Conservation (phyloP, 2,888 invertebrate genomes). For the Auanema freiburgensis region DNA sequence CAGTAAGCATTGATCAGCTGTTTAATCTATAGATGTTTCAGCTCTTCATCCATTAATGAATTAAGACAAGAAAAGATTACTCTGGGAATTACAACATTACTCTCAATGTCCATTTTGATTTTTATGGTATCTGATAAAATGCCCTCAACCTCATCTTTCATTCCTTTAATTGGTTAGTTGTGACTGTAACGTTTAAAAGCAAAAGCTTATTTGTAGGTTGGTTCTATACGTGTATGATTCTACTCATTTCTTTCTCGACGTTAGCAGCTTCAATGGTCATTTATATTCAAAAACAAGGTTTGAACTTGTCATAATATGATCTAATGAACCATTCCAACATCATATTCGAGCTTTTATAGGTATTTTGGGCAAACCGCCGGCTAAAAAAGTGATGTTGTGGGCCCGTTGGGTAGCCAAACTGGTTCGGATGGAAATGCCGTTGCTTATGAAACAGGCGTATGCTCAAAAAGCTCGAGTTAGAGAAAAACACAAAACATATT, state of each 20-base stretch:
- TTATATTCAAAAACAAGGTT: conserved; percentile 66
- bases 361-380: conserved; percentile 56
- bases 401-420: conserved; percentile 49
- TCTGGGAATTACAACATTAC: conserved; percentile 57
- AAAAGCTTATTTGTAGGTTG: conserved; percentile 65
- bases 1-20: too few species aligned
- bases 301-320: neutral
- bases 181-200: too few species aligned
- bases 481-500: neutral
- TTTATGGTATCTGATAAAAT: conserved; percentile 65
- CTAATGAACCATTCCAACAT: neutral
- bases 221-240: conserved; percentile 68
- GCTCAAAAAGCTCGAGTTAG: conserved; percentile 54
- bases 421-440: conserved; percentile 57
- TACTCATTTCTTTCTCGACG: conserved; percentile 67
- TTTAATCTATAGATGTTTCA: conserved; percentile 21
- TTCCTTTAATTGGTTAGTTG: conserved; percentile 66
- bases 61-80: conserved; percentile 58
- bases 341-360: conserved; percentile 24
- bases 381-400: conserved; percentile 48
- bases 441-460: conserved; percentile 60
- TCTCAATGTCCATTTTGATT: conserved; percentile 67
- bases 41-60: conserved; percentile 53
- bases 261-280: conserved; percentile 67
- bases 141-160: conserved; percentile 67